A percentile compares a stretch with the other conserved stretches of the same genome.
phyloP scores from a whole-genome alignment of 2,888 invertebrate genomes.

The Platypus cylindrus region DNA sequence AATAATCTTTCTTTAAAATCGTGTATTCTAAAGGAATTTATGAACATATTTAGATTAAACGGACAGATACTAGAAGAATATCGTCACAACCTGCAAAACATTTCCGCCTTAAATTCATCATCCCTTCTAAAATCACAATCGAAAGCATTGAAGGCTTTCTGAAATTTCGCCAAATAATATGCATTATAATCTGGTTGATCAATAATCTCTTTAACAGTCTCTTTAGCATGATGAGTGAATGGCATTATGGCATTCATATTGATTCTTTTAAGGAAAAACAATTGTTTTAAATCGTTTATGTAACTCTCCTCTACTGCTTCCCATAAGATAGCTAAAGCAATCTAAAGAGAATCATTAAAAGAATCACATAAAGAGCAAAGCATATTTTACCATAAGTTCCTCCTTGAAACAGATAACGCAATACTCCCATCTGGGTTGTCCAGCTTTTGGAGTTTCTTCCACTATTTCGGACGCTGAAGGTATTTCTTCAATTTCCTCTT shows the following conservation, averaged over 20 bases:
- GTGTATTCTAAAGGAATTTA: conserved; percentile 28
- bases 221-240: conserved; percentile 41
- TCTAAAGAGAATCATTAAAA: conserved; percentile 15
- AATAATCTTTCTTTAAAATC: conserved; percentile 37
- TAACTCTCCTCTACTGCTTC: conserved; percentile 35
- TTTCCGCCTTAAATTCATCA: conserved; percentile 45
- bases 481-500: conserved; percentile 18
- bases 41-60: neutral
- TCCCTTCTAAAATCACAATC: conserved; percentile 45
- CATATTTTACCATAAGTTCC: conserved; percentile 10
- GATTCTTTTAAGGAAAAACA: conserved; percentile 43
- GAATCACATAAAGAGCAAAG: no score
- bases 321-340: conserved; percentile 35
- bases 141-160: conserved; percentile 46
- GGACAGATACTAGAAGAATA: neutral
- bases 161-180: conserved; percentile 43
- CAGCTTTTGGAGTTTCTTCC: conserved; percentile 21
- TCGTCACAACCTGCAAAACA: conserved; percentile 34
- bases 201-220: conserved; percentile 43
- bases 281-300: conserved; percentile 38
- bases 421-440: conserved; percentile 33
- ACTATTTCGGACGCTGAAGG: conserved; percentile 7
- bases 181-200: conserved; percentile 46
- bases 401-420: conserved; percentile 26
- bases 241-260: conserved; percentile 44